Evolutionary conservation across 2,113 vertebrate species (phyloP).

Genomic region (Sciurus niger): DNA sequence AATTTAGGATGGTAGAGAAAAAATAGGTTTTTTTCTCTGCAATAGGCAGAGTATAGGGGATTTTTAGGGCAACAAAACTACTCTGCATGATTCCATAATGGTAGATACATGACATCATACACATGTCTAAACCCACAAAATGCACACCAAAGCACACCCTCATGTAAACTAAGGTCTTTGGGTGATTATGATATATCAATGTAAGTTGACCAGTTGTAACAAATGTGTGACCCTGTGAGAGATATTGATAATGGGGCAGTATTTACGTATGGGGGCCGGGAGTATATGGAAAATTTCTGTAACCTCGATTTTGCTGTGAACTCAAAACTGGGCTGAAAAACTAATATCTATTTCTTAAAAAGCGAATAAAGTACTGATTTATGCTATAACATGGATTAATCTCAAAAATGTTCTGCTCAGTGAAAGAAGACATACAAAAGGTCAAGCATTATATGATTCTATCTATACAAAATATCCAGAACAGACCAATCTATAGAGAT

Average conservation of each 20-base stretch:
- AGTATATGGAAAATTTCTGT: neutral
- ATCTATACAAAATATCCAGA: neutral
- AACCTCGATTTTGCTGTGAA: neutral
- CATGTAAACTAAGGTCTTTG: neutral
- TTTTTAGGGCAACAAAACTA: neutral
- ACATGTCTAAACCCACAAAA: neutral
- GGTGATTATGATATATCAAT: too few relatives aligned
- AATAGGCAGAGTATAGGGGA: neutral
- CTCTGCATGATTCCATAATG: neutral
- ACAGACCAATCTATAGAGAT: neutral
- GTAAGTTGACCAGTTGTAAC: neutral
- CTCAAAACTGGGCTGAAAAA: neutral
- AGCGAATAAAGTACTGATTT: neutral
- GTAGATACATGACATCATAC: neutral
- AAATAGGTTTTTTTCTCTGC: neutral
- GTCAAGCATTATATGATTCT: neutral
- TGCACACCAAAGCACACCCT: neutral
- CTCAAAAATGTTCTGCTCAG: neutral
- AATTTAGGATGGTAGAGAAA: neutral
- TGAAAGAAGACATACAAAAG: neutral
- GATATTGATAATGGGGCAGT: neutral
- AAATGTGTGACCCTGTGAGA: too few relatives aligned
- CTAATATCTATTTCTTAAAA: neutral
- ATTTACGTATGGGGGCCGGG: too few relatives aligned
- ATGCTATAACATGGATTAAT: too few relatives aligned